Conservation (phyloP, 2,113 vertebrate species). For the Seriola aureovittata region DNA sequence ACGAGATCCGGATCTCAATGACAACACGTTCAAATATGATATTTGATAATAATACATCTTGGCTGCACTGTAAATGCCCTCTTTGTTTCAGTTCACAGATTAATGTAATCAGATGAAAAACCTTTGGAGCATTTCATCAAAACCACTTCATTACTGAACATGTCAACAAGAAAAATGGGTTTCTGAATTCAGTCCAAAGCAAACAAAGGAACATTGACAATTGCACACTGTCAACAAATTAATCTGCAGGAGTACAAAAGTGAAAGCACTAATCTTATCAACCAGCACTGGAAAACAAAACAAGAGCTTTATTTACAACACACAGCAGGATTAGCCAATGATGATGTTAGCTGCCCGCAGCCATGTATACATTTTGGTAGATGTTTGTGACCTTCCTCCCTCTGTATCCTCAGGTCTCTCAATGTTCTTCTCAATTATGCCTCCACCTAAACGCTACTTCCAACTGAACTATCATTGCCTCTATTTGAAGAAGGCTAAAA, state of each 20-base stretch:
- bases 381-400: constrained; percentile 3
- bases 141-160: constrained; percentile 12
- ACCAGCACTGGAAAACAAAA: background rate
- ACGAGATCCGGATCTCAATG: too few relatives aligned
- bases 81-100: background rate
- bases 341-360: background rate
- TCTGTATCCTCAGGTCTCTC: constrained; percentile 1
- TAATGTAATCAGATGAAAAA: background rate
- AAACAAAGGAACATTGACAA: constrained; percentile 11
- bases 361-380: background rate
- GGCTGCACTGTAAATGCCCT: background rate
- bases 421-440: constrained; percentile 42
- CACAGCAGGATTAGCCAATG: background rate
- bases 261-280: background rate
- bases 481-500: background rate
- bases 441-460: constrained; percentile 9
- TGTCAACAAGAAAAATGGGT: background rate
- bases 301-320: background rate
- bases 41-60: background rate
- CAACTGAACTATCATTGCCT: constrained; percentile 1
- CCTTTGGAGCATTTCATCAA: background rate
- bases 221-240: constrained; percentile 24
- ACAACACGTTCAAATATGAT: too few relatives aligned
- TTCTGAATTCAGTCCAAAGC: constrained; percentile 14
- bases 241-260: constrained; percentile 13